Conservation (phyloP, 1,140 invertebrate species). For the Drosophila prosaltans region DNA sequence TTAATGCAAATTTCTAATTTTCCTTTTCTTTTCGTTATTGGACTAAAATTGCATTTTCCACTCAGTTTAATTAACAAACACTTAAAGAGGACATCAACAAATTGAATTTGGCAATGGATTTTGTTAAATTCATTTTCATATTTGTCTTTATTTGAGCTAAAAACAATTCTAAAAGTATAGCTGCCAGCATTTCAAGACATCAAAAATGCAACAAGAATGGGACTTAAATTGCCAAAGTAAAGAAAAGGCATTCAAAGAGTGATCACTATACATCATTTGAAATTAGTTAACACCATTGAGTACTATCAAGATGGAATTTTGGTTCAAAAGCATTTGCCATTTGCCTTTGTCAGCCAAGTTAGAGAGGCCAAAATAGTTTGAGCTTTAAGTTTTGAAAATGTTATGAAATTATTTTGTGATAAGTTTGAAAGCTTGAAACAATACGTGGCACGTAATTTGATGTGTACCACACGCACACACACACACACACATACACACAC, state of each 20-base stretch:
- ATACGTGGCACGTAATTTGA: slow-evolving; percentile 29
- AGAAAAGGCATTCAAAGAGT: no score
- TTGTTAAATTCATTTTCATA: neutral
- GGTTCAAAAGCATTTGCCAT: neutral
- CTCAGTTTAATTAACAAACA: slow-evolving; percentile 1
- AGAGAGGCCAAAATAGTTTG: neutral
- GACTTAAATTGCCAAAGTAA: no score
- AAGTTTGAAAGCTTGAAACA: slow-evolving; percentile 43
- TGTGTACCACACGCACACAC: slow-evolving; percentile 43
- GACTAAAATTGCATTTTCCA: neutral
- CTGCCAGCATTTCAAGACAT: no score
- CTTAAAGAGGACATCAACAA: neutral
- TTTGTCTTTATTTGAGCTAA: neutral
- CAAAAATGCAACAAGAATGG: no score
- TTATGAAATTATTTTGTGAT: slow-evolving; percentile 42
- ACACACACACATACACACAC: slow-evolving; percentile 28
- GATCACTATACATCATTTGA: no score
- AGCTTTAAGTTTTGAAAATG: slow-evolving; percentile 44
- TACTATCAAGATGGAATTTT: neutral
- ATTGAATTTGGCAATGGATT: neutral
- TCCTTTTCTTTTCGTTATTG: no score
- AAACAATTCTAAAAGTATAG: neutral
- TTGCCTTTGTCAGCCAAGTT: neutral
- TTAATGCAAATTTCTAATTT: no score
- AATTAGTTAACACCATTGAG: no score